Evolutionary conservation across 2,888 invertebrate species (phyloP).

Genomic region (Candidula unifasciata): DNA sequence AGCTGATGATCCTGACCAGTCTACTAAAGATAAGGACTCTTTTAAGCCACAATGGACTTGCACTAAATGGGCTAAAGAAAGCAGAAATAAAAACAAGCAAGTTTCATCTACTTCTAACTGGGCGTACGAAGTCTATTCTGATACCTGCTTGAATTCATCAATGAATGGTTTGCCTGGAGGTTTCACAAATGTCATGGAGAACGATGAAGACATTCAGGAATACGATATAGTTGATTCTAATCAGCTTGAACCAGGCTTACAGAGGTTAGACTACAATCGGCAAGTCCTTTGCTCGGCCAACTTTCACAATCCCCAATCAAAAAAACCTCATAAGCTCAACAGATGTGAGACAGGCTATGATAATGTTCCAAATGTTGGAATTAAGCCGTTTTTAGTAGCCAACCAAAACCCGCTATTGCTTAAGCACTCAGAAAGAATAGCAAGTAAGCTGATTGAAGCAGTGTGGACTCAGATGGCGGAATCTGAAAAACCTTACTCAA

Average conservation of each 20-base stretch:
- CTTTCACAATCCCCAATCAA: too few relatives aligned
- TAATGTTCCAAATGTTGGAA: too few relatives aligned
- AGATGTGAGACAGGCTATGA: too few relatives aligned
- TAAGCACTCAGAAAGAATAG: background rate
- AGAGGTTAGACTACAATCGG: background rate
- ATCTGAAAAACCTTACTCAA: background rate
- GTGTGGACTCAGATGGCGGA: background rate
- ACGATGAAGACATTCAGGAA: too few relatives aligned
- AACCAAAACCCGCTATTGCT: background rate
- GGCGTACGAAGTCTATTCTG: conserved; percentile 27
- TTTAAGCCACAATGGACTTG: conserved; percentile 12
- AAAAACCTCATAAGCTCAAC: background rate
- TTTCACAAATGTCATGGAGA: background rate
- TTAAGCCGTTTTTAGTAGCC: background rate
- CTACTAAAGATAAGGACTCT: background rate
- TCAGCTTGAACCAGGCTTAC: background rate
- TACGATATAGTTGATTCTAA: too few relatives aligned
- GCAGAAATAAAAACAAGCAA: too few relatives aligned
- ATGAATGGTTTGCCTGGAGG: background rate
- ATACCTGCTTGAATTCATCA: background rate
- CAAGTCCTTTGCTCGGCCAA: background rate
- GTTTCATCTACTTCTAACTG: background rate
- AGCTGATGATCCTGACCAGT: background rate
- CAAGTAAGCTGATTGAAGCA: background rate
- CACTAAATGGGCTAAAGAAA: conserved; percentile 11